Evolutionary conservation across 35 echinoderm and acorn worm species (phyloP), one percentile per base, ranked within the genome.

Genomic region (Apostichopus parvimensis): DNA sequence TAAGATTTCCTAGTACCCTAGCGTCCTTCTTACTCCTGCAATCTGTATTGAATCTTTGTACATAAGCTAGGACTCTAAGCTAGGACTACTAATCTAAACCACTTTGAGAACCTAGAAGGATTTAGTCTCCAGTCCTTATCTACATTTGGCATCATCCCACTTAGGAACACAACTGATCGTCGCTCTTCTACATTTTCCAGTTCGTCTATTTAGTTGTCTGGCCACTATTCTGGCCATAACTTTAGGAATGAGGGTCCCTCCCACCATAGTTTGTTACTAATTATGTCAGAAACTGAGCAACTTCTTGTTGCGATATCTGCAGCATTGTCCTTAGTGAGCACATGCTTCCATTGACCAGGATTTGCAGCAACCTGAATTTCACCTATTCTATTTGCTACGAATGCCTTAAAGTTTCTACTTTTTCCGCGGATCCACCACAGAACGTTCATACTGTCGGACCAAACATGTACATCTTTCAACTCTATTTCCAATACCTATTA

Each of bases 241-340:
- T 92, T 55, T 25, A 92, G 11, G 21, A 92, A 92, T 21, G 13
- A 68, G 53, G 91, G 91, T 17, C 91, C 91, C 28, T 92, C 8
- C 81, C 79, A 86, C 90, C 90, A 92, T 60, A 82, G 11, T 1
- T 65, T 81, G 24, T 81, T 92, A 22, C 53, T 68, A 62, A 5
- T 62, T 53, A 87, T 68, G 84, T 87, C 84, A 87, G 84, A 64
- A 21, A 68, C 84, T 87, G 84, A 20, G 57, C 57, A 62, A 62
- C 84, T 57, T 87, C 84, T 87, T 87, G 84, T 65, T 68, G 59
- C 57, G n/a, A 87, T 10, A 68, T 87, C 84, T 62, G 64, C 84
- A 65, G 84, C 56, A 73, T 92, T 92, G 6, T 68, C 23, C 45
- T 92, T 82, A 8, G 57, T 84, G 17, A 68, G 82, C 8, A 93